Percentiles rank a stretch among this genome's conserved stretches.
Evolutionary conservation across 2,888 invertebrate species (phyloP).

Genomic region (Palloptera scutellata): DNA sequence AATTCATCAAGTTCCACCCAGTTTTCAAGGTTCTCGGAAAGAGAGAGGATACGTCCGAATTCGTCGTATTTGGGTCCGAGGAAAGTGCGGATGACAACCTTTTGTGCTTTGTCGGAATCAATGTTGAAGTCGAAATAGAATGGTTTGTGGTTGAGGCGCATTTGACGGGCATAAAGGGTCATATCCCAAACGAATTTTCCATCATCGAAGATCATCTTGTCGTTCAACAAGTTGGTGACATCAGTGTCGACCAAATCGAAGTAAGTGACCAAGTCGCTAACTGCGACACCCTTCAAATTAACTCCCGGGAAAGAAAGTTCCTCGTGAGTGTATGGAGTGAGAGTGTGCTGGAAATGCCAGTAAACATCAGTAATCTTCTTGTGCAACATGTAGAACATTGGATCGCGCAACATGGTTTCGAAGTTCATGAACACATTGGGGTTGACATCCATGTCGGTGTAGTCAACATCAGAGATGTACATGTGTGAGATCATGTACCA

Average conservation of each 20-base stretch:
- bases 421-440: conserved; percentile 73
- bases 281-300: conserved; percentile 69
- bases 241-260: conserved; percentile 72
- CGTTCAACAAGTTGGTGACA: conserved; percentile 60
- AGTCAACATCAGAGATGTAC: conserved; percentile 41
- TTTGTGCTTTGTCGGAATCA: conserved; percentile 67
- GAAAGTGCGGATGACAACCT: conserved; percentile 72
- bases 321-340: conserved; percentile 71
- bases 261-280: conserved; percentile 74
- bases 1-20: conserved; percentile 73
- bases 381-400: conserved; percentile 74
- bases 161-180: conserved; percentile 68
- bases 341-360: conserved; percentile 67
- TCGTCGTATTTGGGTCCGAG: conserved; percentile 75
- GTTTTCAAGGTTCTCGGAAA: conserved; percentile 69
- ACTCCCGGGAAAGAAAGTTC: conserved; percentile 70
- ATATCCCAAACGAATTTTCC: conserved; percentile 58
- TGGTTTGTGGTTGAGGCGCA: conserved; percentile 74
- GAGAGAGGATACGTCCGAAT: conserved; percentile 64
- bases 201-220: conserved; percentile 45
- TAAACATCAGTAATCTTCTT: conserved; percentile 70
- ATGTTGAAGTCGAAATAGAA: conserved; percentile 71
- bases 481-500: conserved; percentile 42
- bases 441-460: conserved; percentile 50
- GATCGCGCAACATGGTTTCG: conserved; percentile 74